Conservation (phyloP, 2,888 invertebrate genomes). For the Rotaria magnacalcarata region DNA sequence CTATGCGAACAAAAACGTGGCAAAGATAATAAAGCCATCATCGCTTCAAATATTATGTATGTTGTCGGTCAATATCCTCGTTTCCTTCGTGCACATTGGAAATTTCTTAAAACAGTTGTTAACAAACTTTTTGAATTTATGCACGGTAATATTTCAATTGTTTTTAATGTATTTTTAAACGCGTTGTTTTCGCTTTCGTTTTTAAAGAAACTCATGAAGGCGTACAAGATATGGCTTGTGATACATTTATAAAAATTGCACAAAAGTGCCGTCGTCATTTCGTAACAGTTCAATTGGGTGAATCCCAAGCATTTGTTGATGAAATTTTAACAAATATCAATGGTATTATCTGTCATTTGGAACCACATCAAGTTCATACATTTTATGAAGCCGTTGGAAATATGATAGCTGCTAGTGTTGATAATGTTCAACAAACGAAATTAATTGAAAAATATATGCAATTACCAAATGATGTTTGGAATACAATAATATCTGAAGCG, state of each 20-base stretch:
- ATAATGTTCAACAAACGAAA: slow-evolving; percentile 81
- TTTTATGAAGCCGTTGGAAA: slow-evolving; percentile 99
- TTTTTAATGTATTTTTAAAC: not conserved
- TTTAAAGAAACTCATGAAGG: slow-evolving; percentile 88
- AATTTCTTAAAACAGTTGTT: slow-evolving; percentile 97
- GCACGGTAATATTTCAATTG: slow-evolving; percentile 66
- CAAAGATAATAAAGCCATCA: slow-evolving; percentile 99
- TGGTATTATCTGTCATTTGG: slow-evolving; percentile 95
- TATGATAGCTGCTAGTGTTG: slow-evolving; percentile 93
- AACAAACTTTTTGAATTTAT: slow-evolving; percentile 99
- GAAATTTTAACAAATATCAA: slow-evolving; percentile 92
- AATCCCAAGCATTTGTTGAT: slow-evolving; percentile 93
- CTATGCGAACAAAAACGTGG: slow-evolving; percentile 76
- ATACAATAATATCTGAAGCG: slow-evolving; percentile 86
- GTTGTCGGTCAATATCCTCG: slow-evolving; percentile 98
- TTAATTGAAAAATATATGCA: slow-evolving; percentile 95
- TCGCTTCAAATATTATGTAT: slow-evolving; percentile 99
- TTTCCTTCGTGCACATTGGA: slow-evolving; percentile 98
- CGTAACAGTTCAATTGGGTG: slow-evolving; percentile 86
- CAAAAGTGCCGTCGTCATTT: slow-evolving; percentile 95
- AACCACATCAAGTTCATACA: slow-evolving; percentile 95
- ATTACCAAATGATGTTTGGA: slow-evolving; percentile 94
- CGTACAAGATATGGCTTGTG: slow-evolving; percentile 99
- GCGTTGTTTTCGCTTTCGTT: too few relatives aligned
- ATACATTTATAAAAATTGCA: slow-evolving; percentile 99